Base-by-base conservation (phyloP, 2,113 vertebrate genomes). In the Pseudopodoces humilis region DNA sequence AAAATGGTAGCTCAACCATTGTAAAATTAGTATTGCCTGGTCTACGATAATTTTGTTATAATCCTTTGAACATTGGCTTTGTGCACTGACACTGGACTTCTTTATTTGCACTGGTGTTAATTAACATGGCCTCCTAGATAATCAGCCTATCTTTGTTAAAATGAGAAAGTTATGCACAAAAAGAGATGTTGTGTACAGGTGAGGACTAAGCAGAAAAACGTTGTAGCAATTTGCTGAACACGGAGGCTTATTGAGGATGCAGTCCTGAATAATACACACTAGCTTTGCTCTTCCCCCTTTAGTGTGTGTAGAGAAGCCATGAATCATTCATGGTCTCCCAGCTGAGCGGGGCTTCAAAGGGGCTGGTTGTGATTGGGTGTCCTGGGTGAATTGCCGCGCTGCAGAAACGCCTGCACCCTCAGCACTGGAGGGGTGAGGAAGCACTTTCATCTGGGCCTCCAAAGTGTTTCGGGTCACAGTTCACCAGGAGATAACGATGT, bases 241-340 rank as follows among this genome's bases (percentile, higher is more conserved):
- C 95, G 94, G 98, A 97, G 97, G 93, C 98, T 98, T 98, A 98
- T 98, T 98, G 98, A 98, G 98, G 98, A 98, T 98, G 92, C 97
- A 98, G 96, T 98, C 98, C 96, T 98, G 97, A 98, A 98, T 98
- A 98, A 98, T 98, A 98, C 98, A 98, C 98, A 97, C 97, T 97
- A 97, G 98, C 98, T 98, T 98, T 98, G 97, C 98, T 98, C 97
- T 98, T 98, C 97, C 97, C 97, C 94, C 98, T 98, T 98, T 98
- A 98, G 98, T 98, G 98, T 98, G 97, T 98, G 98, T 98, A 98
- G 98, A 98, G 97, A 98, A 98, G 91, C 98, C 98, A 99, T 99
- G 97, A 98, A 99, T 99, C 96, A 99, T 99, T 99, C 98, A 99
- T 98, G 97, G 98, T 97, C 98, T 98, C 98, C 98, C 98, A 98